Evolutionary conservation across 2,113 vertebrate species (phyloP).

Genomic region (Prochilodus magdalenae): DNA sequence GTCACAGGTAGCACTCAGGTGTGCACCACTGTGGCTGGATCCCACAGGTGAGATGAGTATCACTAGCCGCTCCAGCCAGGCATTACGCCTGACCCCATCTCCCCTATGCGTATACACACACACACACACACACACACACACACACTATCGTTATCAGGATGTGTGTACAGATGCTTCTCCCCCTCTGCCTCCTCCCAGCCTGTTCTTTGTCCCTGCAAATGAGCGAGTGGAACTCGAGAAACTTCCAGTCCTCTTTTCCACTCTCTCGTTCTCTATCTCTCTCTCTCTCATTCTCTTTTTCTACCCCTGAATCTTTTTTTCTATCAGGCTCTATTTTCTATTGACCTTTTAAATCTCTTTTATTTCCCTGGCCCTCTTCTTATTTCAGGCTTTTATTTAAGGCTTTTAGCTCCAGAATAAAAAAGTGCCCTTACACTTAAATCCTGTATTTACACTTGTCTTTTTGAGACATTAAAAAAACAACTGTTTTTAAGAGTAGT

Average conservation of each 20-base stretch:
- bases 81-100: constrained; percentile 68
- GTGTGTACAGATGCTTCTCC: constrained; percentile 61
- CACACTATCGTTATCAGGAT: constrained; percentile 59
- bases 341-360: constrained; percentile 54
- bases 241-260: constrained; percentile 55
- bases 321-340: constrained; percentile 60
- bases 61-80: constrained; percentile 66
- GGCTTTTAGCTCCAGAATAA: constrained; percentile 23
- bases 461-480: no score
- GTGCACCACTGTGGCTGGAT: constrained; percentile 25
- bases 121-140: constrained; percentile 18
- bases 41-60: constrained; percentile 68
- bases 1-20: constrained; percentile 56
- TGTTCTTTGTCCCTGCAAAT: constrained; percentile 61
- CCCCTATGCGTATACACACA: constrained; percentile 37
- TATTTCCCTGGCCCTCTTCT: constrained; percentile 14
- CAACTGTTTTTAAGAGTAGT: no score
- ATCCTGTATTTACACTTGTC: neutral
- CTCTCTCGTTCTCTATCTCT: neutral
- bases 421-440: constrained; percentile 1
- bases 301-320: constrained; percentile 3
- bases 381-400: no score
- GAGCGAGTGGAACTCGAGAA: constrained; percentile 70
- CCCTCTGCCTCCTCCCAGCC: constrained; percentile 6
- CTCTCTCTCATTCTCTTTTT: constrained; percentile 21